Conservation (phyloP, 2,888 invertebrate genomes). For the Drosophila neoperkinsi region DNA sequence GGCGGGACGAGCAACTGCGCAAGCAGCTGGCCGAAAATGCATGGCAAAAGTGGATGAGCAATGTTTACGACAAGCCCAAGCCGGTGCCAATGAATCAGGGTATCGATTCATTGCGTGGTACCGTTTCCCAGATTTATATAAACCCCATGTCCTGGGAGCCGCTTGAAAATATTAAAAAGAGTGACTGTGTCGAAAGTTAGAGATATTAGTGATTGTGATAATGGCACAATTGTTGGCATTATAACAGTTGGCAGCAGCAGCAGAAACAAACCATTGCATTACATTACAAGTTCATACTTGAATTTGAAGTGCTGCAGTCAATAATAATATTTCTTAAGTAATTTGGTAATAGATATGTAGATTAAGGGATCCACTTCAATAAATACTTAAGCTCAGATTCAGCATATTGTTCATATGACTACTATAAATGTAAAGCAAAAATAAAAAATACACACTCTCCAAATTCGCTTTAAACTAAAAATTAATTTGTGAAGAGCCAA, state of each 20-base stretch:
- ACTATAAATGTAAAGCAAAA: too few relatives aligned
- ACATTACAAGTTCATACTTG: not conserved
- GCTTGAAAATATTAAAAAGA: not conserved
- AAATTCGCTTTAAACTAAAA: not conserved
- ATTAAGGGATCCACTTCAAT: not conserved
- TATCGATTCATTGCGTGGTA: conserved; percentile 82
- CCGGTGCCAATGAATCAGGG: conserved; percentile 84
- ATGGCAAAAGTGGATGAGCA: conserved; percentile 81
- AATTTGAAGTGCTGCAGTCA: not conserved
- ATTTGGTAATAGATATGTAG: not conserved
- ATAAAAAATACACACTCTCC: not conserved
- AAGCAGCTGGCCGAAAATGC: conserved; percentile 69
- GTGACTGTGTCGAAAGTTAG: not conserved
- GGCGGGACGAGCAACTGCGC: conserved; percentile 56
- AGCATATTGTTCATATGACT: not conserved
- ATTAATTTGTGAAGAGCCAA: not conserved
- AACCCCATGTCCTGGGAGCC: conserved; percentile 82
- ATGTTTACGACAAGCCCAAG: conserved; percentile 81
- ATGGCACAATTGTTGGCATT: not conserved
- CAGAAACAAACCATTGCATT: not conserved
- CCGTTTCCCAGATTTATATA: conserved; percentile 80
- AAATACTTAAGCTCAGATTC: not conserved
- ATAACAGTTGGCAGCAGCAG: not conserved
- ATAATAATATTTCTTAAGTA: not conserved
- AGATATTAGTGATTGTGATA: not conserved